phyloP scores from a whole-genome alignment of 1,140 invertebrate genomes.

The Trachymyrmex septentrionalis region DNA sequence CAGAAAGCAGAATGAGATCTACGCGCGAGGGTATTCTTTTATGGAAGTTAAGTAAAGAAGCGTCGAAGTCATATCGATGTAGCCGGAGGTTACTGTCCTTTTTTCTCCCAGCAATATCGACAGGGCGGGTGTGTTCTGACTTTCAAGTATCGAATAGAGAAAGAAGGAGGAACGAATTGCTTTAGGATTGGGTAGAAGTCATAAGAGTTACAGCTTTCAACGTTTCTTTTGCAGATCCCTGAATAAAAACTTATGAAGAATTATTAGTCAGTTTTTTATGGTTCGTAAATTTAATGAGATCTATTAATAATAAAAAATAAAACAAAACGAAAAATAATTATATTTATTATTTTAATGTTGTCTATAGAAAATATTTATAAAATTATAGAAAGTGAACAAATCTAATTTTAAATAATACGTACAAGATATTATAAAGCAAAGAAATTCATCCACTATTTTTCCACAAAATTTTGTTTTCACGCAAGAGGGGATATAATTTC shows the following conservation, averaged over 20 bases:
- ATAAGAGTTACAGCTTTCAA: not conserved
- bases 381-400: not conserved
- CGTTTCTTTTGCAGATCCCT: not conserved
- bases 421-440: not conserved
- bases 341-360: not conserved
- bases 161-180: not conserved
- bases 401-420: not conserved
- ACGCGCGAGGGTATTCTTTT: constrained; percentile 37
- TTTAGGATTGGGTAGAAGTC: not conserved
- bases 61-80: not conserved
- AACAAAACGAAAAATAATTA: not conserved
- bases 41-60: constrained; percentile 67
- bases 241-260: not conserved
- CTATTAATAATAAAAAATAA: not conserved
- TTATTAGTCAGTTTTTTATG: not conserved
- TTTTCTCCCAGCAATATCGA: constrained; percentile 2
- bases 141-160: constrained; percentile 9
- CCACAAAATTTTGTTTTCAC: not conserved
- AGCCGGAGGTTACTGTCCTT: constrained; percentile 13
- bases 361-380: not conserved
- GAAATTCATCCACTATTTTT: not conserved
- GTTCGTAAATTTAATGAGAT: not conserved
- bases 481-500: not conserved
- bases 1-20: constrained; percentile 50
- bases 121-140: constrained; percentile 18